Conservation (phyloP, 2,113 vertebrate genomes). For the Thryonomys swinderianus region DNA sequence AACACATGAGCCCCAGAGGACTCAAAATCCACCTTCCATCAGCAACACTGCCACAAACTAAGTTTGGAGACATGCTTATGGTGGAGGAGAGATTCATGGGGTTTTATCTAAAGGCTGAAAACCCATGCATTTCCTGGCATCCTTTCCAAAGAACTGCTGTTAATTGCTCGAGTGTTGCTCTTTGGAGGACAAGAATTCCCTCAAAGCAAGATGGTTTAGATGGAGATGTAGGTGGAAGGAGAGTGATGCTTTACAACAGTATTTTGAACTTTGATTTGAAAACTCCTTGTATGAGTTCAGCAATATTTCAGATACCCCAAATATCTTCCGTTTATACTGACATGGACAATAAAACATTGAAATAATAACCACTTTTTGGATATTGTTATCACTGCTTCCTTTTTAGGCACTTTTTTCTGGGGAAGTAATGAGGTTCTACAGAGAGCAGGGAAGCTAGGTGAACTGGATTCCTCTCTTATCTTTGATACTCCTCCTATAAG, state of each 20-base stretch:
- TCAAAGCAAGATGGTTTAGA: not conserved
- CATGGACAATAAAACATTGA: not conserved
- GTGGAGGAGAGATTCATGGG: not conserved
- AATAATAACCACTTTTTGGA: not conserved
- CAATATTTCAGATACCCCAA: not conserved
- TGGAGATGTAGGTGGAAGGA: not conserved
- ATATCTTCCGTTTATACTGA: not conserved
- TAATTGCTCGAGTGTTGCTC: not conserved
- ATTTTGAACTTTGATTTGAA: not conserved
- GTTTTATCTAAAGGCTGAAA: not conserved
- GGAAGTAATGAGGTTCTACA: not conserved
- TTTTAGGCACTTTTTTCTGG: not conserved
- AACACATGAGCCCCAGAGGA: not conserved
- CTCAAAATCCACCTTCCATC: not conserved
- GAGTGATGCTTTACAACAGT: not conserved
- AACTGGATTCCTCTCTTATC: not conserved
- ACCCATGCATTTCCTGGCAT: not conserved
- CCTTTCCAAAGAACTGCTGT: not conserved
- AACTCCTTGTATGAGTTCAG: not conserved
- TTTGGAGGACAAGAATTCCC: not conserved
- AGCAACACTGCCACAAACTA: not conserved
- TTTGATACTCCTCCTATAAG: not conserved
- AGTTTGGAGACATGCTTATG: not conserved
- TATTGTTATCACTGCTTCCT: not conserved
- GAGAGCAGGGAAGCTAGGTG: not conserved